Evolutionary conservation across 2,113 vertebrate genomes (phyloP).

Genomic region (Tragulus kanchil): DNA sequence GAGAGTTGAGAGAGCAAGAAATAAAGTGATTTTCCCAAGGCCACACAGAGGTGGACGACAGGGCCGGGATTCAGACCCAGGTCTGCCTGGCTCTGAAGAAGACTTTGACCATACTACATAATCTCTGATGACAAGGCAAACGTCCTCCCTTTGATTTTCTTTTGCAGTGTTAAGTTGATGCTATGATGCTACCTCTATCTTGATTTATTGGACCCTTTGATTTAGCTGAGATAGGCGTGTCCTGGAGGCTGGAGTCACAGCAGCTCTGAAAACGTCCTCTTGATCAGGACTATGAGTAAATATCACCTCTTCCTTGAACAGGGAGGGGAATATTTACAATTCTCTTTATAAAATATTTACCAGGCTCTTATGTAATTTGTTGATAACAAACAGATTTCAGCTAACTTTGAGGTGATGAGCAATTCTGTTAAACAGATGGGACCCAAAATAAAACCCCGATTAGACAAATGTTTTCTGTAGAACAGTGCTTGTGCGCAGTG

Average conservation of each 20-base stretch:
- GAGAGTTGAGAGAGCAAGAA: neutral
- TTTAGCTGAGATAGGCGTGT: neutral
- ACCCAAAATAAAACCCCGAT: slow-evolving; percentile 78
- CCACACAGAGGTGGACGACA: no score
- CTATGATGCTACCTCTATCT: neutral
- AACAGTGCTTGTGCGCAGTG: neutral
- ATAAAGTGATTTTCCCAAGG: neutral
- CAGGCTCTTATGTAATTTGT: slow-evolving; percentile 77
- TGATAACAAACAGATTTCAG: slow-evolving; percentile 88
- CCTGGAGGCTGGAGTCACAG: neutral
- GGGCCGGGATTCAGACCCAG: neutral
- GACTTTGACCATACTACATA: neutral
- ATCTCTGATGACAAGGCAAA: neutral
- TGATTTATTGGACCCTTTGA: neutral
- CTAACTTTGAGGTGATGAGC: slow-evolving; percentile 85
- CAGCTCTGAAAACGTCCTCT: neutral
- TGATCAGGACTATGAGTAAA: neutral
- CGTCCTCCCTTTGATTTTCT: neutral
- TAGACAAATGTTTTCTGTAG: slow-evolving; percentile 80
- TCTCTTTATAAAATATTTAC: slow-evolving; percentile 73
- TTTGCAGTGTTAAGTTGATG: neutral
- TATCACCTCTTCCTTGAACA: neutral
- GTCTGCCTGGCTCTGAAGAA: neutral
- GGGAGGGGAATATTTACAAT: slow-evolving; percentile 66
- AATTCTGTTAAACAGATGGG: slow-evolving; percentile 88